phyloP scores from a whole-genome alignment of 30 jellyfish, hydroid and myxozoan species.

The Phacellophora camtschatica region DNA sequence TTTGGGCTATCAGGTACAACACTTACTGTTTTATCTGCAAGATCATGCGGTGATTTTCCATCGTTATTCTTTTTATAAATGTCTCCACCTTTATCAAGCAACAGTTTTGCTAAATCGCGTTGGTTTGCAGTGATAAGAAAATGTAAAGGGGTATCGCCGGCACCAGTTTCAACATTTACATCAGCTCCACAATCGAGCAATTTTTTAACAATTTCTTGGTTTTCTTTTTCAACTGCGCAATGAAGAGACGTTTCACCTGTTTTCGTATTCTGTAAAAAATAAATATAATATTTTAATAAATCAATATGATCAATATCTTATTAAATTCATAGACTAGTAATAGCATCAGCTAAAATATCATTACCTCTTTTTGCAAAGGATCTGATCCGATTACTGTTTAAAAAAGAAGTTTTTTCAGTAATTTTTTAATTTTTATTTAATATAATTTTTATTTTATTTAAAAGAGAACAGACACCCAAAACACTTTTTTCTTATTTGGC shows the following conservation, averaged over 20 bases:
- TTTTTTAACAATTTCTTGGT: constrained; percentile 10
- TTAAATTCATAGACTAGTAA: too few species aligned
- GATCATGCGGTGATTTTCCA: constrained; percentile 48
- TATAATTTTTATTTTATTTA: too few species aligned
- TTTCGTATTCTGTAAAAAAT: constrained; percentile 5
- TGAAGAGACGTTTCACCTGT: constrained; percentile 51
- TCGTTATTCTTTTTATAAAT: not conserved
- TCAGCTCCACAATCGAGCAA: constrained; percentile 65
- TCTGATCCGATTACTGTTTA: too few species aligned
- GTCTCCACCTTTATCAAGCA: constrained; percentile 52
- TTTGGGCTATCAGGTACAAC: not conserved
- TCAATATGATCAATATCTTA: too few species aligned
- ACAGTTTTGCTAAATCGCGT: not conserved
- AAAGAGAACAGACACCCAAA: too few species aligned
- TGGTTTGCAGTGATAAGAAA: constrained; percentile 1
- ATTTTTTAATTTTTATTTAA: too few species aligned
- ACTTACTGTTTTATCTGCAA: constrained; percentile 56
- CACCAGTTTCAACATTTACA: constrained; percentile 14
- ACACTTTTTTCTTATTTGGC: too few species aligned
- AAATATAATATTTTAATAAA: too few species aligned
- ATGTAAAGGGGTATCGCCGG: constrained; percentile 67
- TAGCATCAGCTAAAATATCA: too few species aligned
- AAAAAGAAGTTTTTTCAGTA: too few species aligned
- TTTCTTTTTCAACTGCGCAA: constrained; percentile 60
- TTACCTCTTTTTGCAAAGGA: too few species aligned